Evolutionary conservation across 2,113 vertebrate genomes (phyloP).

Genomic region (Panurus biarmicus): DNA sequence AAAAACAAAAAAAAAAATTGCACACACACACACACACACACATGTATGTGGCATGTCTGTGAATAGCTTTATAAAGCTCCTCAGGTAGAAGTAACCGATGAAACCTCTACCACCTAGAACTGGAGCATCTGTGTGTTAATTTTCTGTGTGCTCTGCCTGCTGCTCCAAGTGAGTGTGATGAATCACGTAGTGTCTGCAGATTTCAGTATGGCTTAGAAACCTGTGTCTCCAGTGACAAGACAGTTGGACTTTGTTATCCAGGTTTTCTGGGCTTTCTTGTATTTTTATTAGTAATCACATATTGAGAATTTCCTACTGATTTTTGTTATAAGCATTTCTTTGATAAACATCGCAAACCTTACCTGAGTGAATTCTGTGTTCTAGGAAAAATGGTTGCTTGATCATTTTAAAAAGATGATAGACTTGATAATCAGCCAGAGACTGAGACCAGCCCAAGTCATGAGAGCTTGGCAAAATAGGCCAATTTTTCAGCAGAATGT

Average conservation of each 20-base stretch:
- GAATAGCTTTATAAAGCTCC: not conserved
- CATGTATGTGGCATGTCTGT: not conserved
- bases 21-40: not conserved
- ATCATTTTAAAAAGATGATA: not conserved
- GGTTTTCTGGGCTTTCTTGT: not conserved
- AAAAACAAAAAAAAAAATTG: not conserved
- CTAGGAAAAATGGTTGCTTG: not conserved
- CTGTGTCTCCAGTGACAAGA: not conserved
- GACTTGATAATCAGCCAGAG: not conserved
- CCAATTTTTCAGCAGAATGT: not conserved
- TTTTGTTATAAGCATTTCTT: not conserved
- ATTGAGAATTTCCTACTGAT: not conserved
- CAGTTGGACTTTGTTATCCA: not conserved
- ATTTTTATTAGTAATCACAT: not conserved
- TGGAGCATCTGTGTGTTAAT: not conserved
- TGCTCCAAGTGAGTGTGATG: not conserved
- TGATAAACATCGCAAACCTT: rapidly evolving
- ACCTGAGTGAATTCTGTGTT: not conserved
- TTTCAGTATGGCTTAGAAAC: not conserved
- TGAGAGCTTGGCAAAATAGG: not conserved
- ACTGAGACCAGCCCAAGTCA: not conserved
- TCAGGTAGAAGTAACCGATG: not conserved
- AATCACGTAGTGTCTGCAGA: not conserved
- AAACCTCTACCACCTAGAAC: not conserved
- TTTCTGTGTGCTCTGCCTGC: not conserved